phyloP scores from a whole-genome alignment of 2,113 vertebrate species.

The Pteropus alecto region DNA sequence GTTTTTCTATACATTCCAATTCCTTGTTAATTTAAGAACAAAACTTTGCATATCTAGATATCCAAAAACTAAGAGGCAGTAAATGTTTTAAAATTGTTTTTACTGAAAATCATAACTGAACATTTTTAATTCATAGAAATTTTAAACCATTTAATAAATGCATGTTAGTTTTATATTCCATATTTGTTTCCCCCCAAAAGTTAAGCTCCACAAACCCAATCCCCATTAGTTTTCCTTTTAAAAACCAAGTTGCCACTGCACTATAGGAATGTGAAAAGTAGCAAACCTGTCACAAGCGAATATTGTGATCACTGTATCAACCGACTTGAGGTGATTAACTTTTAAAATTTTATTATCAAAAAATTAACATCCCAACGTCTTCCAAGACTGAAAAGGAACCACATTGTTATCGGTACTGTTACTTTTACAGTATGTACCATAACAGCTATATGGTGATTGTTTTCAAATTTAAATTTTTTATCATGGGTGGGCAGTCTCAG shows the following conservation, averaged over 20 bases:
- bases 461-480: background rate
- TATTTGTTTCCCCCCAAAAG: background rate
- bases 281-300: background rate
- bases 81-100: constrained; percentile 58
- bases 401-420: background rate
- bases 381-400: background rate
- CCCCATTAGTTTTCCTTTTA: background rate
- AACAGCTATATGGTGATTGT: background rate
- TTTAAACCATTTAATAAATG: constrained; percentile 75
- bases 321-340: background rate
- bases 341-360: background rate
- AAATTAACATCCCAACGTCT: background rate
- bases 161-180: constrained; percentile 72
- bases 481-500: background rate
- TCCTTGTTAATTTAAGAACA: background rate
- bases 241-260: background rate
- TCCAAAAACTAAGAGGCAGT: constrained; percentile 76
- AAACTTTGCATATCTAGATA: background rate
- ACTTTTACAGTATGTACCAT: background rate
- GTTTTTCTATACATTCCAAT: background rate
- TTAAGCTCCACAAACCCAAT: background rate
- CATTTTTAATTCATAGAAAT: constrained; percentile 72
- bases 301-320: background rate
- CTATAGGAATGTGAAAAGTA: background rate
- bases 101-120: constrained; percentile 70